A percentile compares a stretch with the other conserved stretches of the same genome.
These are phyloP conservation scores for Brassicogethes aeneus DNA, from an alignment of 2,888 invertebrate genomes.

Conservation along the genomic window DNA sequence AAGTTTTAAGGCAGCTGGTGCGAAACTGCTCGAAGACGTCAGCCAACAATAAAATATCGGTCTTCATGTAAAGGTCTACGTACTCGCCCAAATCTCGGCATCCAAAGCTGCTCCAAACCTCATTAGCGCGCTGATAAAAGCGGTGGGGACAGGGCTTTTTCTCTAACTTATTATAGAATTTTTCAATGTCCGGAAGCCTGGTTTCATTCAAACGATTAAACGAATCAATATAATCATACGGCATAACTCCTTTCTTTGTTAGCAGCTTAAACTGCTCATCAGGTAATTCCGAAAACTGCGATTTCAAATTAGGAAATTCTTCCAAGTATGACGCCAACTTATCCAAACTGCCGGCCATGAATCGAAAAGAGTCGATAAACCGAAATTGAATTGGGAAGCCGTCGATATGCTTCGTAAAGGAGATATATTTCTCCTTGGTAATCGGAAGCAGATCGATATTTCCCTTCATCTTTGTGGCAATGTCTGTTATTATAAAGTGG, in stretches of 20 bases:
- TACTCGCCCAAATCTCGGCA: constrained; percentile 29
- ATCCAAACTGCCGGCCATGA: constrained; percentile 24
- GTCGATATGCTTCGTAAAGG: constrained; percentile 20
- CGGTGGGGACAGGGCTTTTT: constrained; percentile 17
- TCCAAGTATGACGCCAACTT: constrained; percentile 21
- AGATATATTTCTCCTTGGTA: constrained; percentile 30
- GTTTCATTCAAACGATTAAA: constrained; percentile 19
- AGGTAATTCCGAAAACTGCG: constrained; percentile 1
- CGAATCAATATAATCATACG: constrained; percentile 25
- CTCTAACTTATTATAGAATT: constrained; percentile 20
- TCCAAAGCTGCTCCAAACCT: constrained; percentile 28
- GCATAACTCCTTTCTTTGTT: constrained; percentile 25
- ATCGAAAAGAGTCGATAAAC: constrained; percentile 26
- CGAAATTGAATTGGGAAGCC: constrained; percentile 12
- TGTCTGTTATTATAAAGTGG: constrained; percentile 25
- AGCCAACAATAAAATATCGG: constrained; percentile 30
- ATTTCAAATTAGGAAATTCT: constrained; percentile 7
- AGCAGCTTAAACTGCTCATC: constrained; percentile 10
- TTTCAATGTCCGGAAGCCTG: constrained; percentile 18
- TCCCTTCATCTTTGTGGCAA: constrained; percentile 16
- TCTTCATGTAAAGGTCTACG: constrained; percentile 30
- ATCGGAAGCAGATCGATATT: constrained; percentile 21
- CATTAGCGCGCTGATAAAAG: constrained; percentile 29
- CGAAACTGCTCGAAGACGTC: constrained; percentile 35
- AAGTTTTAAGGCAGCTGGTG: constrained; percentile 20